Evolutionary conservation across 1,140 invertebrate genomes (phyloP).

Genomic region (Rhopalosiphum padi): DNA sequence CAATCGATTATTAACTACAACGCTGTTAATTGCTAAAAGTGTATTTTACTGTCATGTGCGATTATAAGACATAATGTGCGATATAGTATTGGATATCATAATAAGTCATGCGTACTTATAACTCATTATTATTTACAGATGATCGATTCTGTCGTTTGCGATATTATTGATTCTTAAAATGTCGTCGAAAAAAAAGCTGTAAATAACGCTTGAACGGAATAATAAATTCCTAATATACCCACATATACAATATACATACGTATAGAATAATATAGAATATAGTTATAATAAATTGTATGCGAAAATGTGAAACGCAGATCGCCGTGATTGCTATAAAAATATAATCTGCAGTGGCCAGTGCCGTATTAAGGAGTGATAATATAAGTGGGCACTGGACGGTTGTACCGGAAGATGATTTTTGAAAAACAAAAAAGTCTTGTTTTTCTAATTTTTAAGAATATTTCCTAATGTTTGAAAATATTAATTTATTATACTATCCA

Average conservation of each 20-base stretch:
- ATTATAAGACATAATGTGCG: not conserved
- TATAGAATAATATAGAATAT: too few relatives aligned
- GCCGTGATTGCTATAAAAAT: not conserved
- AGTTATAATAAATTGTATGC: not conserved
- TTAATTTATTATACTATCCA: not conserved
- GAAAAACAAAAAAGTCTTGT: not conserved
- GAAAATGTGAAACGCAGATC: not conserved
- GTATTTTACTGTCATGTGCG: not conserved
- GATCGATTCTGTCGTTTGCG: not conserved
- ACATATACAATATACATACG: not conserved
- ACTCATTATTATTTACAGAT: conserved; percentile 9
- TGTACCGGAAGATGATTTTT: not conserved
- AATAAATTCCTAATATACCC: not conserved
- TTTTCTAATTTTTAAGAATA: not conserved
- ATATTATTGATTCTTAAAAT: not conserved
- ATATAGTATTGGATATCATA: not conserved
- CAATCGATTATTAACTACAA: not conserved
- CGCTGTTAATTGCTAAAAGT: not conserved
- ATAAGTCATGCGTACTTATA: not conserved
- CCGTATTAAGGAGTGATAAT: not conserved
- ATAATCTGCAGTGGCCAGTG: not conserved
- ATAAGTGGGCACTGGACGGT: too few relatives aligned
- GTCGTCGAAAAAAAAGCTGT: not conserved
- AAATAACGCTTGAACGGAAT: not conserved
- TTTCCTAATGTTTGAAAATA: not conserved